Conservation (phyloP, 37 sponge, comb jelly and placozoan species). For the Spongilla lacustris region DNA sequence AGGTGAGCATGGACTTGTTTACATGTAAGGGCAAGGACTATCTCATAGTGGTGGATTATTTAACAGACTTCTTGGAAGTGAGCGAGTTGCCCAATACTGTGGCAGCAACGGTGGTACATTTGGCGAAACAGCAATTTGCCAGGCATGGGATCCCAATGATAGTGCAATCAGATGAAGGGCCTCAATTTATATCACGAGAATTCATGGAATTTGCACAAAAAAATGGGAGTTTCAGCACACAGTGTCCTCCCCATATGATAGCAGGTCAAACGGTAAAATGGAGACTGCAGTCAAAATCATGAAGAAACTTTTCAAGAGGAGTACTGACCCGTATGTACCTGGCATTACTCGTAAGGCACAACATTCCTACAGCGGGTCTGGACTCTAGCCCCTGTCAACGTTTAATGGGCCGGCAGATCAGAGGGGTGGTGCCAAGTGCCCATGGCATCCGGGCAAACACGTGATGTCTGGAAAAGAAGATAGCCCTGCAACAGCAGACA, state of each 20-base stretch:
- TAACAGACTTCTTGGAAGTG: constrained; percentile 19
- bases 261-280: constrained; percentile 37
- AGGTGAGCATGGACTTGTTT: constrained; percentile 29
- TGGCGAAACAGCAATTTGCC: constrained; percentile 40
- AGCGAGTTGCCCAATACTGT: constrained; percentile 17
- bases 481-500: not conserved
- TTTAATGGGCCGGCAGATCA: constrained; percentile 45
- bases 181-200: constrained; percentile 26
- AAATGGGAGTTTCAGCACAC: constrained; percentile 45
- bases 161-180: constrained; percentile 39
- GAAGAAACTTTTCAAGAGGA: constrained; percentile 4
- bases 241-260: constrained; percentile 27
- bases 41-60: constrained; percentile 43
- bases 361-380: constrained; percentile 52
- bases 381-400: constrained; percentile 62
- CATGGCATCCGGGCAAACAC: not conserved
- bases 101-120: not conserved
- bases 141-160: constrained; percentile 41
- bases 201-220: constrained; percentile 34
- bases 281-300: constrained; percentile 43
- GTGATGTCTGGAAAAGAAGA: not conserved
- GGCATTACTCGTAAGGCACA: constrained; percentile 61
- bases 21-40: constrained; percentile 26
- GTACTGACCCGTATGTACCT: constrained; percentile 26
- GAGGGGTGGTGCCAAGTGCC: constrained; percentile 10